phyloP scores from a whole-genome alignment of 2,113 vertebrate species.

The Platichthys stellatus region DNA sequence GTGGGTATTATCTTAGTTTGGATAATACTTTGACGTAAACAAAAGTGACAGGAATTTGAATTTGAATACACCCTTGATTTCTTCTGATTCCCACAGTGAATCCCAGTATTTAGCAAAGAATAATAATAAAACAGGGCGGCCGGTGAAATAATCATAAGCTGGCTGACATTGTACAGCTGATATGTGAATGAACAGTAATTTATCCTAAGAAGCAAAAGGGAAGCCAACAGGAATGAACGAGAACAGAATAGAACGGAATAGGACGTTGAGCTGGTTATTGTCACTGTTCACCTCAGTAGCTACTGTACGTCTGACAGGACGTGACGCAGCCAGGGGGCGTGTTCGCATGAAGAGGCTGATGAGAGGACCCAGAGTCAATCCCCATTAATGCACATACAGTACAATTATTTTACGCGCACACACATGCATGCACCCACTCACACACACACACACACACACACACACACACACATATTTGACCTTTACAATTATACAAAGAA shows the following conservation, averaged over 20 bases:
- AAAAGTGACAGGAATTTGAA: no score
- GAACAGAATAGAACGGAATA: background rate
- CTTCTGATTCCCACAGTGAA: background rate
- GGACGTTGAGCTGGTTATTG: background rate
- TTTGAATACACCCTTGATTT: background rate
- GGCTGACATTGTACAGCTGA: background rate
- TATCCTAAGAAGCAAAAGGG: background rate
- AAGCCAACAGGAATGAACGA: background rate
- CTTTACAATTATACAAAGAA: background rate
- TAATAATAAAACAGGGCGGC: background rate
- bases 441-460: background rate
- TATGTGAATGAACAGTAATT: background rate
- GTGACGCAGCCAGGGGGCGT: constrained; percentile 73
- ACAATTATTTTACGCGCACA: background rate
- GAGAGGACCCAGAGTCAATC: constrained; percentile 40
- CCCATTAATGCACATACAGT: constrained; percentile 45
- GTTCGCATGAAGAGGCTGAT: constrained; percentile 39
- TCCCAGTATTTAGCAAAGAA: background rate
- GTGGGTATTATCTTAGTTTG: no score
- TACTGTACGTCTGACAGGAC: constrained; percentile 55
- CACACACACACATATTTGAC: constrained; percentile 1
- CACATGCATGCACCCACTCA: background rate
- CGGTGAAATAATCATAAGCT: background rate
- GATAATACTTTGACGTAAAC: no score
- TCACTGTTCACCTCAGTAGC: constrained; percentile 22